A percentile compares a stretch with the other conserved stretches of the same genome.
Conservation (phyloP, 1,140 invertebrate genomes). For the Tetraneura akinire region DNA sequence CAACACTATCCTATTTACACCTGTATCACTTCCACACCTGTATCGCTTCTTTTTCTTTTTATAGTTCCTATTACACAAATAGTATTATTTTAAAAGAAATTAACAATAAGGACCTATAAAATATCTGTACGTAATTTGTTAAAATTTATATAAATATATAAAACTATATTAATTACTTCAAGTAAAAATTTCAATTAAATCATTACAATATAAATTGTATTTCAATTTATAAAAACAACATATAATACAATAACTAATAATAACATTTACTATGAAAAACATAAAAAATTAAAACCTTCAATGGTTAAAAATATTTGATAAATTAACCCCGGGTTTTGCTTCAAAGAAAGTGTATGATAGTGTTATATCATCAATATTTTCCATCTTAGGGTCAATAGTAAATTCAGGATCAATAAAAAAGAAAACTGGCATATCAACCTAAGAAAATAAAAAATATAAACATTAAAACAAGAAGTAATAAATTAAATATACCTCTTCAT, state of each 20-base stretch:
- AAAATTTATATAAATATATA: too few relatives aligned
- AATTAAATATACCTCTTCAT: conserved; percentile 78
- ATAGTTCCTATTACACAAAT: too few relatives aligned
- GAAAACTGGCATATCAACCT: conserved; percentile 99
- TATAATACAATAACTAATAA: neutral
- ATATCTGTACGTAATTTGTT: too few relatives aligned
- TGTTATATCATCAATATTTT: conserved; percentile 80
- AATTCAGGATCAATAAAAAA: conserved; percentile 99
- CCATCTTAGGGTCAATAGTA: conserved; percentile 86
- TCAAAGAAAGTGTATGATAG: conserved; percentile 99
- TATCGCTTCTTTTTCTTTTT: too few relatives aligned
- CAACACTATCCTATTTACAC: too few relatives aligned
- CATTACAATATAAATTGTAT: too few relatives aligned
- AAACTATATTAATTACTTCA: too few relatives aligned
- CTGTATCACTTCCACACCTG: too few relatives aligned
- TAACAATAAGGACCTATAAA: too few relatives aligned
- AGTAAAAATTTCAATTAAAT: too few relatives aligned
- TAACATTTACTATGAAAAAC: neutral
- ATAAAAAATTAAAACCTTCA: neutral
- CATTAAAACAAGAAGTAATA: neutral
- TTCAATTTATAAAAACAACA: neutral
- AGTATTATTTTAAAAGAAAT: too few relatives aligned
- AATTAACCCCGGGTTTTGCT: conserved; percentile 81
- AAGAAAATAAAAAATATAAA: conserved; percentile 55
- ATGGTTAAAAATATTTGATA: conserved; percentile 64